phyloP scores from a whole-genome alignment of 2,797 vertebrate genomes.

The Melopsittacus undulatus region DNA sequence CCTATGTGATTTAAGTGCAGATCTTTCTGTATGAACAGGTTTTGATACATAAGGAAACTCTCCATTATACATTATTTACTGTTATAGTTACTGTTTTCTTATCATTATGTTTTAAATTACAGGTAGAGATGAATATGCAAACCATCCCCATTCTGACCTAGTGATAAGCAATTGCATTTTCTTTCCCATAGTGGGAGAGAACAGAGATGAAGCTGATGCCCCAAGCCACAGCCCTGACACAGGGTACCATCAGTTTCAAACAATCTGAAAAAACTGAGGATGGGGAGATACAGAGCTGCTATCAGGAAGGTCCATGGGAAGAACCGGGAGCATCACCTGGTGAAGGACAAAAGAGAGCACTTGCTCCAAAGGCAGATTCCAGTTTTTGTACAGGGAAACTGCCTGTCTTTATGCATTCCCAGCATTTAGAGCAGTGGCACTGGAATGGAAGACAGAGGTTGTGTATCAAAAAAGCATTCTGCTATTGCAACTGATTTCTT shows the following conservation, averaged over 20 bases:
- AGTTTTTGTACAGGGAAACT: not conserved
- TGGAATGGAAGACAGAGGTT: not conserved
- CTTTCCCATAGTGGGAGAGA: not conserved
- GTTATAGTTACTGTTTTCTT: not conserved
- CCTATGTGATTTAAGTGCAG: not conserved
- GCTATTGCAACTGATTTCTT: not conserved
- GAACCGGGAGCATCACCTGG: not conserved
- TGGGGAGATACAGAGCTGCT: not conserved
- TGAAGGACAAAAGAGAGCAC: accelerated
- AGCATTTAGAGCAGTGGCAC: accelerated
- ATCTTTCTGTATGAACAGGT: not conserved
- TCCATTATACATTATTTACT: not conserved
- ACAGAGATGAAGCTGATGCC: not conserved
- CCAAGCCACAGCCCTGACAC: not conserved
- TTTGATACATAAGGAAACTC: not conserved
- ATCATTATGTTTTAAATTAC: slow-evolving; percentile 16
- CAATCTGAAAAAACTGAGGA: not conserved
- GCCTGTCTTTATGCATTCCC: not conserved
- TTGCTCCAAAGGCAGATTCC: not conserved
- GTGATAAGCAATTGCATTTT: not conserved
- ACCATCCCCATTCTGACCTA: not conserved
- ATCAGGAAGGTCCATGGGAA: not conserved
- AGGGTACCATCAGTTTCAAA: not conserved
- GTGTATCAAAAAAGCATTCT: not conserved
- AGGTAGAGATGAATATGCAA: not conserved